Percentiles rank a stretch among this genome's conserved stretches.
Evolutionary conservation across 2,113 vertebrate species (phyloP).

Genomic region (Erythrocebus patas): DNA sequence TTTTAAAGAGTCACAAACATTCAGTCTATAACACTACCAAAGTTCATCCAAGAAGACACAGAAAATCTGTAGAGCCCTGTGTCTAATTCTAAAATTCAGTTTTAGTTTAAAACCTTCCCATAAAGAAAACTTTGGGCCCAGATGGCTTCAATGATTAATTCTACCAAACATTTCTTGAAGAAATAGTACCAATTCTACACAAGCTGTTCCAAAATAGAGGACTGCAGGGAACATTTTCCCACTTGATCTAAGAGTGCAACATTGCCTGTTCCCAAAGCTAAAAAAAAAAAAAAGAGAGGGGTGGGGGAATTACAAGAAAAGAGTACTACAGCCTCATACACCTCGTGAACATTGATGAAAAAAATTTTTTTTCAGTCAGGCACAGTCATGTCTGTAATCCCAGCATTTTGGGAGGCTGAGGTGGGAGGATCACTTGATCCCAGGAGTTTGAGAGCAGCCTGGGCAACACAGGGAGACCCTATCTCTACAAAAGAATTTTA

Average conservation of each 20-base stretch:
- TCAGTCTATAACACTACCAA: neutral
- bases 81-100: neutral
- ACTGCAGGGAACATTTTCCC: neutral
- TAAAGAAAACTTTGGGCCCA: neutral
- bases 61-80: neutral
- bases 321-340: neutral
- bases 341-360: neutral
- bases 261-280: neutral
- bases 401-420: too few species aligned
- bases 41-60: neutral
- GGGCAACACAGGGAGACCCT: too few species aligned
- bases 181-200: slow-evolving; percentile 13
- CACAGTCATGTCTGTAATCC: too few species aligned
- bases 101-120: neutral
- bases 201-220: neutral
- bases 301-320: neutral
- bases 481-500: too few species aligned
- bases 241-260: neutral
- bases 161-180: slow-evolving; percentile 26
- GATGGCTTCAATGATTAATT: slow-evolving; percentile 40
- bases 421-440: too few species aligned
- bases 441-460: too few species aligned
- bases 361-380: neutral
- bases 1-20: neutral
- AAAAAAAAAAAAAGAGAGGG: neutral